Base-by-base conservation (phyloP, 2,888 invertebrate species). In the Polietes domitor region DNA sequence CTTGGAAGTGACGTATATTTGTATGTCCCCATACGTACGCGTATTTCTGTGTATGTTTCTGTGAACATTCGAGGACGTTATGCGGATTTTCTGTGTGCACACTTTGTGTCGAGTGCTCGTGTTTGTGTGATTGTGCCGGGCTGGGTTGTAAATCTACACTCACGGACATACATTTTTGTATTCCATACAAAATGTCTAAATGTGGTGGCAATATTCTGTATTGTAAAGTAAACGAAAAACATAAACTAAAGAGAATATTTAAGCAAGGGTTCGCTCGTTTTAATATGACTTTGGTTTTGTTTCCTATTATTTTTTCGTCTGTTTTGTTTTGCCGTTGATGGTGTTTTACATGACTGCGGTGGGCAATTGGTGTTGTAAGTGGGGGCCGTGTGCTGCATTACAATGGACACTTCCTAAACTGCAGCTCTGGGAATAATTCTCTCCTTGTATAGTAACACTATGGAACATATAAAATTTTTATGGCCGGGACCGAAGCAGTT, bases 141-240 rank as follows among this genome's bases (percentile, higher is more conserved):
- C n/a, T 50, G 26, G 58, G 26, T n/a, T 12, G 47, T 47, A 47
- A 47, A 47, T 2, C 2, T 47, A 47, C 47, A 47, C 47, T n/a
- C 4, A n/a, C 47, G n/a, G 7, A 12, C 55, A 15, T 58, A 58
- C 12, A 26, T 15, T 58, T 58, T 26, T 58, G 26, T 26, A 53
- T 68, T 76, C 55, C 68, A 41, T 55, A 65, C 26, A 55, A 68
- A 77, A 43, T 75, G 65, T 65, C 63, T 65, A 53, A 75, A 65
- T 43, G 47, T 76, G 28, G 63, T 76, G 24, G 65, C 65, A 53
- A 53, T 41, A 37, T 76, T 53, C 26, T 68, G 24, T 65, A 76
- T 68, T 15, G 68, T 43, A 68, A 65, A 75, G 15, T 47, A 28
- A 43, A 68, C 37, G 53, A 50, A n/a, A 5, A 37, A 68, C n/a